A percentile compares a stretch with the other conserved stretches of the same genome.
These are phyloP conservation scores for Protobothrops mucrosquamatus DNA, from an alignment of 2,113 vertebrate species.

Conservation along the genomic window DNA sequence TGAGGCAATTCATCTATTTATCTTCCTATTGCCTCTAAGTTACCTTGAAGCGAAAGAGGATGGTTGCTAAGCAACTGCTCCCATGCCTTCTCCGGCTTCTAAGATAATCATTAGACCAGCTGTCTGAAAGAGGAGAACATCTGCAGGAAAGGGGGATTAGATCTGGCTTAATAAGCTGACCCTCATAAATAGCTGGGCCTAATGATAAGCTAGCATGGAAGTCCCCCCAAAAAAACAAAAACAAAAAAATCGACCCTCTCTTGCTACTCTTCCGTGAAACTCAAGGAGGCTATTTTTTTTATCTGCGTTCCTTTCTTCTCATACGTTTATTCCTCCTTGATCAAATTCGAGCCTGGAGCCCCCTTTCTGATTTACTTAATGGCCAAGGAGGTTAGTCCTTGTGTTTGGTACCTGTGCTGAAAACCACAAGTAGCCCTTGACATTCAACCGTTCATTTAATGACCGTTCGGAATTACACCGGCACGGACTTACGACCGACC, in stretches of 20 bases:
- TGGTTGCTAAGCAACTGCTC: constrained; percentile 8
- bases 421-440: not conserved
- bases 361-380: not conserved
- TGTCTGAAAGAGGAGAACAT: not conserved
- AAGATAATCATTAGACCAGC: not conserved
- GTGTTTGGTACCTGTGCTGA: not conserved
- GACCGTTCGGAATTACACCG: not conserved
- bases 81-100: not conserved
- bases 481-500: not conserved
- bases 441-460: not conserved
- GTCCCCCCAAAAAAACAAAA: not conserved
- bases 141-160: not conserved
- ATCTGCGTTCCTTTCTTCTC: too few relatives aligned
- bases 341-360: not conserved
- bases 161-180: not conserved
- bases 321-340: not conserved
- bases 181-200: not conserved
- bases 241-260: not conserved
- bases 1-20: not conserved
- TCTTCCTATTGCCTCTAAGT: not conserved
- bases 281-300: not conserved
- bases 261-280: not conserved
- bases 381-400: not conserved
- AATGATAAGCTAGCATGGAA: not conserved
- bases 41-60: not conserved